Evolutionary conservation across 2,888 invertebrate genomes (phyloP), one percentile per base, ranked within the genome.

Genomic region (Mythimna pallens): DNA sequence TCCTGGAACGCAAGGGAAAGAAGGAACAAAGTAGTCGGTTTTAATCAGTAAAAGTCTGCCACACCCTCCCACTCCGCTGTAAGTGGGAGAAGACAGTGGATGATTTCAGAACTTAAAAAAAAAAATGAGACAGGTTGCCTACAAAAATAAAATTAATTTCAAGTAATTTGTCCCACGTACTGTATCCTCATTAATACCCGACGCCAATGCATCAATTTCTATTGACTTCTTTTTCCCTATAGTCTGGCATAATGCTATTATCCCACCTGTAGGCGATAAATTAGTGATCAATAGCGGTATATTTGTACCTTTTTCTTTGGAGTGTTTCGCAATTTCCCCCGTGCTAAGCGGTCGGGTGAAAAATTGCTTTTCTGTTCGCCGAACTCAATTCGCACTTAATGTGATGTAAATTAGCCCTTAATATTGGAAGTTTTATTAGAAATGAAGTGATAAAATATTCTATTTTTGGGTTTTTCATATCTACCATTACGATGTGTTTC

Each of bases 341-440:
- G 57, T 64, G 57, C 61, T 59, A 82, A 83, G 80, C 82, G 83
- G 73, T 83, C 64, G 75, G 68, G 75, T 84, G 80, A 87, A 84
- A 86, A 88, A 88, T 86, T 82, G 73, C 77, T 82, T 80, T 84
- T 47, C 47, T 85, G 75, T 86, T 83, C 57, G 34, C 54, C 25
- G n/a, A 82, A 70, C 75, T 76, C 70, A 47, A 66, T 71, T 69
- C 65, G 68, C 76, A 77, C 73, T 77, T 76, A 80, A 81, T 78
- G 78, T 78, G 66, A 78, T 76, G 77, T 70, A 80, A 86, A 86
- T 83, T 75, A 78, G 65, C 22, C 67, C 69, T 59, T 78, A 80
- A 85, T 81, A 75, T 70, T 55, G 40, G 52, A 80, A 80, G 73
- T 84, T 80, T 80, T 81, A 73, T 80, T 69, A 14, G 12, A 7